Evolutionary conservation across 1,140 invertebrate genomes (phyloP), one percentile per base, ranked within the genome.

Genomic region (Drosophila sulfurigaster): DNA sequence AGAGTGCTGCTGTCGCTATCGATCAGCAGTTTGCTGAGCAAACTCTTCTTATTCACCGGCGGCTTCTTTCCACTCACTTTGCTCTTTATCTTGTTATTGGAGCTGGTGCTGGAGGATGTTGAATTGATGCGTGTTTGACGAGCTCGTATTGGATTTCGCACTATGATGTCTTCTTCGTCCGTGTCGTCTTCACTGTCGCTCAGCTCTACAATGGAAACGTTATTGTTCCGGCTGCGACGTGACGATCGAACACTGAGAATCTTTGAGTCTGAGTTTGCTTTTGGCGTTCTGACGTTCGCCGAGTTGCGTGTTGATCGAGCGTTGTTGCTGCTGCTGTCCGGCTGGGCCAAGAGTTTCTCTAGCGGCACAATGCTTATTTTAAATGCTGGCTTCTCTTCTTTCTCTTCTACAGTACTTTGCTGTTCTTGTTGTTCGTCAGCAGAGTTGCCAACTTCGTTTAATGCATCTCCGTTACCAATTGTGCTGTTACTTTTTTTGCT

Each of bases 321-420:
- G 20, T 51, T 67, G 10, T 10, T 38, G 3, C 8, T 52, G 35
- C 8, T 38, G 4, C 8, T 52, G 20, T 59, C 52, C 32, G 87
- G 88, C 59, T 75, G 80, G 49, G 91, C 82, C 54, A 92, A 56
- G 49, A 92, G 57, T 65, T 91, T 85, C 35, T 86, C 83, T 41
- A 92, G 51, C 43, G 91, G 91, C 54, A 92, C 91, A 81, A 92
- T 81, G 16, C 91, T 91, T 63, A 92, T 89, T 63, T 91, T 91
- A 25, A 78, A 91, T 56, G 69, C 43, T 35, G 70, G 67, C 51
- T 76, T 78, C 15, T 45, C 46, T n/a, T 45, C 46, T n/a, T 49
- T 32, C 15, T 45, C 46, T n/a, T 7, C 2, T 38, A 46, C 25
- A 62, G 13, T 62, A 30, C 51, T 51, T 59, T 43, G 35, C 10